These are phyloP conservation scores for Drosophila saltans DNA, from an alignment of 1,140 invertebrate species.

Conservation along the genomic window DNA sequence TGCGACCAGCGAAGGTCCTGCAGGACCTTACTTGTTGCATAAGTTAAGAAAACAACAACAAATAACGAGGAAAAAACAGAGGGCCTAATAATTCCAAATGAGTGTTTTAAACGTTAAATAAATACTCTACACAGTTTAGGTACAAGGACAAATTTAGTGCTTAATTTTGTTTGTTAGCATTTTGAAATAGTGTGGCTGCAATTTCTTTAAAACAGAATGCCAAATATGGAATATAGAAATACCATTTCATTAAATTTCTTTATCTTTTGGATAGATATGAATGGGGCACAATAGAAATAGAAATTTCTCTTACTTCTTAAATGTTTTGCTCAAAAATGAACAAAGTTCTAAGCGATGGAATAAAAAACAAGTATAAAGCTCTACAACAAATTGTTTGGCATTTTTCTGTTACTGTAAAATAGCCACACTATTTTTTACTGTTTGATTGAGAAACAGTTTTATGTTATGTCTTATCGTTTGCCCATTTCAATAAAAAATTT, in stretches of 20 bases:
- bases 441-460: not conserved
- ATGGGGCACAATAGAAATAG: too few species aligned
- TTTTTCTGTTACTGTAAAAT: not conserved
- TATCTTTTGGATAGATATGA: too few species aligned
- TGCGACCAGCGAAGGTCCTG: conserved; percentile 16
- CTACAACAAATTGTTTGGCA: not conserved
- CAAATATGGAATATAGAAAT: too few species aligned
- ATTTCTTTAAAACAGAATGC: not conserved
- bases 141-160: not conserved
- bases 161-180: too few species aligned
- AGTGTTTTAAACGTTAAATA: not conserved
- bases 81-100: not conserved
- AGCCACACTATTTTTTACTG: too few species aligned
- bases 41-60: conserved; percentile 13
- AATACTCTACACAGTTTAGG: not conserved
- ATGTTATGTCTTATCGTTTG: not conserved
- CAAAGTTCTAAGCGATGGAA: too few species aligned
- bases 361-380: not conserved
- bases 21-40: conserved; percentile 62
- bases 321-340: too few species aligned
- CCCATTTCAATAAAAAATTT: not conserved
- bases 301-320: too few species aligned
- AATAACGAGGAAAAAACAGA: conserved; percentile 4
- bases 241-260: too few species aligned
- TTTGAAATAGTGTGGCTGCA: not conserved